A percentile compares a stretch with the other conserved stretches of the same genome.
Conservation (phyloP, 2,888 invertebrate species). For the Fabriciana adippe region DNA sequence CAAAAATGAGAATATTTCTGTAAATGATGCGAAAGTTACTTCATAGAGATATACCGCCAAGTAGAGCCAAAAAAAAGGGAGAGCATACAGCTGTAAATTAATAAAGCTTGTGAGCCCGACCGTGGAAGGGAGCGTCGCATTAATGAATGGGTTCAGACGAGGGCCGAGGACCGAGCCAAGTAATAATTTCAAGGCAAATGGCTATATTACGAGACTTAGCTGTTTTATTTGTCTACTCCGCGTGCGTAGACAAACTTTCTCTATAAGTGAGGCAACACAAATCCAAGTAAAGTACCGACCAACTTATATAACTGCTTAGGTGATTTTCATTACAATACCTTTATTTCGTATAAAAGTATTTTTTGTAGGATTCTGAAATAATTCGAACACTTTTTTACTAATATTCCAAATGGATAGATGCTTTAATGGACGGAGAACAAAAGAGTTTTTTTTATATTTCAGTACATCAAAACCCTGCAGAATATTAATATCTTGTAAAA, state of each 20-base stretch:
- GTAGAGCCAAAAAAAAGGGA: too few relatives aligned
- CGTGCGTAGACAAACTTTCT: slow-evolving; percentile 17
- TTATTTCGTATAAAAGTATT: too few relatives aligned
- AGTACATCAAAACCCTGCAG: too few relatives aligned
- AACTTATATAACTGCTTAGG: slow-evolving; percentile 1
- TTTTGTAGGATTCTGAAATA: too few relatives aligned
- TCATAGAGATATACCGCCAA: too few relatives aligned
- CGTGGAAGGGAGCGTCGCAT: not conserved
- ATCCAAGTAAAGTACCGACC: not conserved
- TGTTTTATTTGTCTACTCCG: slow-evolving; percentile 10
- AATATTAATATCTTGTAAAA: too few relatives aligned
- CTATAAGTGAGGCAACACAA: slow-evolving; percentile 11
- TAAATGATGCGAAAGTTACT: too few relatives aligned
- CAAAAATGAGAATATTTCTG: too few relatives aligned
- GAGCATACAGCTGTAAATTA: not conserved
- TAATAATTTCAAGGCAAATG: slow-evolving; percentile 22
- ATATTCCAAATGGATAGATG: too few relatives aligned
- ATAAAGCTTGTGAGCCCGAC: not conserved
- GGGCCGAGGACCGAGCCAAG: slow-evolving; percentile 9
- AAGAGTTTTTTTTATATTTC: too few relatives aligned
- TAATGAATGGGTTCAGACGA: slow-evolving; percentile 14
- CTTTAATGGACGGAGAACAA: not conserved
- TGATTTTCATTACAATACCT: not conserved
- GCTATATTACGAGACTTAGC: slow-evolving; percentile 14
- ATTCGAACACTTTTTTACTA: too few relatives aligned